Evolutionary conservation across 2,797 vertebrate species (phyloP).

Genomic region (Miichthys miiuy): DNA sequence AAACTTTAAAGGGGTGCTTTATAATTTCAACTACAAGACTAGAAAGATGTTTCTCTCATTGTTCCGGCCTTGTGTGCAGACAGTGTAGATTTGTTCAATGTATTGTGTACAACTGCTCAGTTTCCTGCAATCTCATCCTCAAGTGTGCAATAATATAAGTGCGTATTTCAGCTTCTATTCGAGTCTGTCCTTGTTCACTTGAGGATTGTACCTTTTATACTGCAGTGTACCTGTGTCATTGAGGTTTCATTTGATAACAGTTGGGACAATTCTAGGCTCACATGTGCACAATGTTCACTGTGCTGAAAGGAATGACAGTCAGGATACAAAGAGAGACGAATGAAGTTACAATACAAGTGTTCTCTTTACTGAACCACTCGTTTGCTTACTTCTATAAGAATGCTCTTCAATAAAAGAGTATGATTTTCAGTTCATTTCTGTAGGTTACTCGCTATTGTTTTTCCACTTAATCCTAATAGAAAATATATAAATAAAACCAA

Average conservation of each 20-base stretch:
- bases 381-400: neutral
- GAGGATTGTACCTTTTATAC: conserved; percentile 6
- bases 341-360: neutral
- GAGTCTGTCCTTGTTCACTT: conserved; percentile 20
- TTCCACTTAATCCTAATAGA: neutral
- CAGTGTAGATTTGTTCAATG: conserved; percentile 31
- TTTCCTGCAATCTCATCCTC: conserved; percentile 29
- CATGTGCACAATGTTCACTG: neutral
- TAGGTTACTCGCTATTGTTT: neutral
- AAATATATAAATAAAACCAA: neutral
- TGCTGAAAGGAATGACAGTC: neutral
- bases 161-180: neutral
- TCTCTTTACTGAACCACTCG: neutral
- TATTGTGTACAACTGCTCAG: conserved; percentile 28
- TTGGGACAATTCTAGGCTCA: conserved; percentile 3
- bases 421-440: neutral
- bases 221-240: neutral
- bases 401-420: neutral
- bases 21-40: conserved; percentile 14
- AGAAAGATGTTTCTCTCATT: neutral
- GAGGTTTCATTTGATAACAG: conserved; percentile 24
- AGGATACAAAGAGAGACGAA: neutral
- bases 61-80: neutral
- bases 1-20: neutral
- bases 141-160: conserved; percentile 2